Conservation (phyloP, 2,888 invertebrate species). For the Aleiodes alternator region DNA sequence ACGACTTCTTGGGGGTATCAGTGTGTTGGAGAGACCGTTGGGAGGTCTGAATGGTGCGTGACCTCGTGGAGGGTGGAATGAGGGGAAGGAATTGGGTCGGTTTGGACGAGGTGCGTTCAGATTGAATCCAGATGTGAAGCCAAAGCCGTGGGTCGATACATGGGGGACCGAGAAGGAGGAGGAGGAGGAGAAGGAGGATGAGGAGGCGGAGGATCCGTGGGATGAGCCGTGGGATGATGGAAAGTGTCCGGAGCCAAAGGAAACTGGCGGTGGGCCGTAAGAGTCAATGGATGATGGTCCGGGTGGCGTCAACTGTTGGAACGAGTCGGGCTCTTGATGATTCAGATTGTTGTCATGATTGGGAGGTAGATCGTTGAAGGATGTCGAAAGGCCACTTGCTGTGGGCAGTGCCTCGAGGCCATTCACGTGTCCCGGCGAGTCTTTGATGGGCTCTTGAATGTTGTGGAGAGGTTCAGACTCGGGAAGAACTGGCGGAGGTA, state of each 20-base stretch:
- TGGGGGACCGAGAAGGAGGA: slow-evolving; percentile 52
- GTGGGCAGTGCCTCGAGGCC: slow-evolving; percentile 45
- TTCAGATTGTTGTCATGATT: slow-evolving; percentile 7
- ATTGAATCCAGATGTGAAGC: slow-evolving; percentile 40
- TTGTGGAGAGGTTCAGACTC: slow-evolving; percentile 69
- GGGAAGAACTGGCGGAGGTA: slow-evolving; percentile 71
- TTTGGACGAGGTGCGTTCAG: slow-evolving; percentile 41
- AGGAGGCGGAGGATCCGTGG: slow-evolving; percentile 68
- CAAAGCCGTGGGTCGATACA: slow-evolving; percentile 45
- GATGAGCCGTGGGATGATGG: slow-evolving; percentile 70
- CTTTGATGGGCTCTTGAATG: slow-evolving; percentile 61
- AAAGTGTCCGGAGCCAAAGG: slow-evolving; percentile 66
- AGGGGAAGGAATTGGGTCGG: slow-evolving; percentile 68
- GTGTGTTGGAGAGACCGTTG: slow-evolving; percentile 58
- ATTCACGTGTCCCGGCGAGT: slow-evolving; percentile 50
- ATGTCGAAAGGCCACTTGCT: slow-evolving; percentile 32
- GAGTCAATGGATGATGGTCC: slow-evolving; percentile 55
- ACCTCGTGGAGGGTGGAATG: slow-evolving; percentile 48
- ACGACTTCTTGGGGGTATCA: slow-evolving; percentile 67
- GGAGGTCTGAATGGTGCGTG: slow-evolving; percentile 52
- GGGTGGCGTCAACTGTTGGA: slow-evolving; percentile 32
- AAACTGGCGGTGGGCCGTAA: slow-evolving; percentile 64
- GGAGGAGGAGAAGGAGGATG: slow-evolving; percentile 66
- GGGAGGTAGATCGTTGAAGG: slow-evolving; percentile 36
- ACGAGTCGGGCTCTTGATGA: background rate